These are phyloP conservation scores for Sciurus vulgaris DNA, from an alignment of 2,797 vertebrate genomes.

Conservation along the genomic window DNA sequence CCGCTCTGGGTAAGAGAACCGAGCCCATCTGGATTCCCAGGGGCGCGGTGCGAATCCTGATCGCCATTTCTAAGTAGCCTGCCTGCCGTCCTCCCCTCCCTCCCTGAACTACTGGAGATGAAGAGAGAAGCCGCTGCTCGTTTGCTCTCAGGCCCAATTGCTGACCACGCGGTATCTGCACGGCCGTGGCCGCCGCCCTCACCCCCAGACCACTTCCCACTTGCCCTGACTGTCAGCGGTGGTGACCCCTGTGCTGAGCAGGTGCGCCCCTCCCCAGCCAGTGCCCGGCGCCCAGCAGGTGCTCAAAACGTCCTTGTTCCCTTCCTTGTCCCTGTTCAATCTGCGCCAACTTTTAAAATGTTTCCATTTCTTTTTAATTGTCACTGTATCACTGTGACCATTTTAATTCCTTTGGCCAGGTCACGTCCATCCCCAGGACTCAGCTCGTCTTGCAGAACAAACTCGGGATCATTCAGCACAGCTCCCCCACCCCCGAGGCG, in stretches of 20 bases:
- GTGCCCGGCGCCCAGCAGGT: neutral
- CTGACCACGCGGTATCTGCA: accelerated
- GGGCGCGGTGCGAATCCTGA: neutral
- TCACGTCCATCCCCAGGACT: neutral
- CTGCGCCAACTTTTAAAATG: too few relatives aligned
- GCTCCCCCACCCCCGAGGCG: too few relatives aligned
- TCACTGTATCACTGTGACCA: neutral
- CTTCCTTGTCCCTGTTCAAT: too few relatives aligned
- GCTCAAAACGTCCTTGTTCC: neutral
- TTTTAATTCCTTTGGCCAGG: accelerated
- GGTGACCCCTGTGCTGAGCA: neutral
- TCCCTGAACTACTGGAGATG: neutral
- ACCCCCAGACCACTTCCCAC: accelerated
- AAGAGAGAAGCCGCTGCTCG: too few relatives aligned
- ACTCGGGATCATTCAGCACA: accelerated
- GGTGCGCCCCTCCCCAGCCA: neutral
- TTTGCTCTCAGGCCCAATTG: accelerated
- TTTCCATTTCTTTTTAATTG: neutral
- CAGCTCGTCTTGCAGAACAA: neutral
- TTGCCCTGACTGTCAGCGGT: accelerated
- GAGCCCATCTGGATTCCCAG: neutral
- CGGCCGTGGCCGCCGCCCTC: accelerated
- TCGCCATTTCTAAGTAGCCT: neutral
- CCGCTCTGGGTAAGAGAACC: neutral
- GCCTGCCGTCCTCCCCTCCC: neutral